Percentiles rank a stretch among this genome's conserved stretches.
Evolutionary conservation across 2,888 invertebrate species (phyloP).

Genomic region (Andrena praecox): DNA sequence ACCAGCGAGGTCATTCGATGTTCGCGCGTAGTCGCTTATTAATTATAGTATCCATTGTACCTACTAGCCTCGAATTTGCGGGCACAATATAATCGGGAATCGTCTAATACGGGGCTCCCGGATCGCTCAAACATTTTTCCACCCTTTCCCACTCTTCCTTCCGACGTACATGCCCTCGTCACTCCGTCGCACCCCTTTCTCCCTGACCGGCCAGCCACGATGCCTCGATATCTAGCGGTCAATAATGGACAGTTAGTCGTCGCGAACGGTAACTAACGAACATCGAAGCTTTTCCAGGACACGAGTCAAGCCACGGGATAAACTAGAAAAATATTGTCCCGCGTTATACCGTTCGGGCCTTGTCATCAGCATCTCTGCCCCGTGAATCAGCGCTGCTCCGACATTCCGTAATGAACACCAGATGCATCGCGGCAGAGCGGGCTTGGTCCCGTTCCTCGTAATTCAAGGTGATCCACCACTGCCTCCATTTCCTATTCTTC

Average conservation of each 20-base stretch:
- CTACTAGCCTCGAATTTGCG: slow-evolving; percentile 64
- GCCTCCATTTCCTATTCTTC: too few species aligned
- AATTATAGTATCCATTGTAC: too few species aligned
- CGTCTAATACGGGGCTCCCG: slow-evolving; percentile 42
- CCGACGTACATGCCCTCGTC: not conserved
- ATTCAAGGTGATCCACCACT: slow-evolving; percentile 3
- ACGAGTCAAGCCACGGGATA: slow-evolving; percentile 44
- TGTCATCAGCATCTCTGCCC: slow-evolving; percentile 38
- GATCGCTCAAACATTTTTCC: slow-evolving; percentile 51
- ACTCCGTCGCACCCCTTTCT: slow-evolving; percentile 17
- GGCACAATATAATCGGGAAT: slow-evolving; percentile 21
- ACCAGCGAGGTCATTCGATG: too few species aligned
- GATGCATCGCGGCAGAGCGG: not conserved
- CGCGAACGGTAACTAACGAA: slow-evolving; percentile 58
- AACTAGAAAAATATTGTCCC: slow-evolving; percentile 68
- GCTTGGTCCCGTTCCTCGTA: slow-evolving; percentile 4
- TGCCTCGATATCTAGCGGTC: slow-evolving; percentile 52
- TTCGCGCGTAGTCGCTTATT: too few species aligned
- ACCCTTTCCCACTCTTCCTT: slow-evolving; percentile 12
- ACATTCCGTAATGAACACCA: slow-evolving; percentile 39
- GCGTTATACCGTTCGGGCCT: slow-evolving; percentile 34
- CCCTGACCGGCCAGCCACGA: slow-evolving; percentile 21
- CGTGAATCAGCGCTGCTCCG: slow-evolving; percentile 12
- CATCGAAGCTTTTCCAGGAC: slow-evolving; percentile 50
- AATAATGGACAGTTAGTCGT: slow-evolving; percentile 44